Percentiles rank a stretch among this genome's conserved stretches.
These are phyloP conservation scores for Oscheius sp. DNA, from an alignment of 2,888 invertebrate species.

Conservation along the genomic window DNA sequence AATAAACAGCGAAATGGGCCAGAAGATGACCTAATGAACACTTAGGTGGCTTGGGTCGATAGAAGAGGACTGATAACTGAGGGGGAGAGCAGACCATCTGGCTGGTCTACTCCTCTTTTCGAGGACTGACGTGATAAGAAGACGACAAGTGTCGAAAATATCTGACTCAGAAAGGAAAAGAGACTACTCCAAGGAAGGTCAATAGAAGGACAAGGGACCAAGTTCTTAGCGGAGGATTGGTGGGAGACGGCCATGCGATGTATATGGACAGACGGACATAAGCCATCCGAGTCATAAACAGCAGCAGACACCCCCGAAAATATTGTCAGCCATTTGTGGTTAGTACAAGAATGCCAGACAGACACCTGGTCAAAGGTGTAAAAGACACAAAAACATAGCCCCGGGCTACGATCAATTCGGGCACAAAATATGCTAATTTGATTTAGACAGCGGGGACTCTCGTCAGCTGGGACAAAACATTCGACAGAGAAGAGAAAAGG, in stretches of 20 bases:
- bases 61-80: no score
- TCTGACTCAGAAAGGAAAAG: not conserved
- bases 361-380: no score
- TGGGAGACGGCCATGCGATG: conserved; percentile 4
- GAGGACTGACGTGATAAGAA: not conserved
- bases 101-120: no score
- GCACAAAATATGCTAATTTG: conserved; percentile 37
- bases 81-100: no score
- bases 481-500: not conserved
- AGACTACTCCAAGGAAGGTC: conserved; percentile 1
- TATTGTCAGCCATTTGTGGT: not conserved
- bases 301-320: not conserved
- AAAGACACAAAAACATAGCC: not conserved
- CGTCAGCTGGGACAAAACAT: conserved; percentile 17
- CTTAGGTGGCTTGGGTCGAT: not conserved
- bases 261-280: conserved; percentile 32
- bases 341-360: no score
- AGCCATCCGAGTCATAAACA: conserved; percentile 24
- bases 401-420: conserved; percentile 20
- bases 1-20: not conserved
- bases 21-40: conserved; percentile 2
- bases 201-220: conserved; percentile 22
- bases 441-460: conserved; percentile 26
- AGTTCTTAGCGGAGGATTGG: conserved; percentile 26
- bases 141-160: not conserved